These are phyloP conservation scores for Himalopsyche japonica DNA, from an alignment of 2,888 invertebrate species.

Conservation along the genomic window DNA sequence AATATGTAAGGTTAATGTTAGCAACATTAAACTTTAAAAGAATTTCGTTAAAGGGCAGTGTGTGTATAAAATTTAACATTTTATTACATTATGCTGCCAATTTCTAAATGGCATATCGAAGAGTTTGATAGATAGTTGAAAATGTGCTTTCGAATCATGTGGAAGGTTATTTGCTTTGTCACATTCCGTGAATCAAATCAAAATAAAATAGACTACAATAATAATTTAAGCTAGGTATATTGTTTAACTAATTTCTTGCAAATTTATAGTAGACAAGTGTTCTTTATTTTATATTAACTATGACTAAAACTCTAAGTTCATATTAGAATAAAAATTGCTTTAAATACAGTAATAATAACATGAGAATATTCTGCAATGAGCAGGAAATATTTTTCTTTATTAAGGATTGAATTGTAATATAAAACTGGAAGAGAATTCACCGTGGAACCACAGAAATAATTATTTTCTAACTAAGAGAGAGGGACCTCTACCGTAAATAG, in stretches of 20 bases:
- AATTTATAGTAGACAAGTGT: neutral
- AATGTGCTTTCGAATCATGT: neutral
- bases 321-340: neutral
- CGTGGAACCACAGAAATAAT: neutral
- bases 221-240: neutral
- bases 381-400: neutral
- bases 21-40: neutral
- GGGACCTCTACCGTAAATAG: neutral
- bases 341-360: neutral
- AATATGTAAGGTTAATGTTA: too few species aligned
- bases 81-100: neutral
- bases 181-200: neutral
- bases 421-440: neutral
- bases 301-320: neutral
- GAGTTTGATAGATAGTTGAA: neutral
- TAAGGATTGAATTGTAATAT: neutral
- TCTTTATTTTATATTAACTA: neutral
- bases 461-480: neutral
- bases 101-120: neutral
- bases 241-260: neutral
- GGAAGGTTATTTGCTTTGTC: neutral
- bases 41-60: neutral
- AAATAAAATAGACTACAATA: neutral
- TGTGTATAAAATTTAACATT: neutral
- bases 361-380: neutral